These are phyloP conservation scores for Venturia canescens DNA, from an alignment of 1,140 invertebrate species.

Conservation along the genomic window DNA sequence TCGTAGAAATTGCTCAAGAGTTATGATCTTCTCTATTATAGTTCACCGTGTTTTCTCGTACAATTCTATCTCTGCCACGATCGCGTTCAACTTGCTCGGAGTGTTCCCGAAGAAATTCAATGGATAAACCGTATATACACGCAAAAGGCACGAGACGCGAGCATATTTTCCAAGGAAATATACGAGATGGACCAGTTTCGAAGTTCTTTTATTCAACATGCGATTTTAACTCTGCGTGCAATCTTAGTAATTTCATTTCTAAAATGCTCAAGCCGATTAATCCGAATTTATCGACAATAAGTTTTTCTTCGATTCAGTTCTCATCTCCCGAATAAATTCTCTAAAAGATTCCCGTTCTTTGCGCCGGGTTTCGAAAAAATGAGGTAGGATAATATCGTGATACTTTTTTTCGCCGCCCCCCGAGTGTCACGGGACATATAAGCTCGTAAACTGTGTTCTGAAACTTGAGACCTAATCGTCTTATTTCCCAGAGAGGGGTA, in stretches of 20 bases:
- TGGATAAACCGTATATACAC: neutral
- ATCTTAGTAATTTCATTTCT: neutral
- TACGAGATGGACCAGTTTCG: neutral
- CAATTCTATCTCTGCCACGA: neutral
- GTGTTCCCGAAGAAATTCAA: neutral
- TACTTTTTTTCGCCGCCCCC: neutral
- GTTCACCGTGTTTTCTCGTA: constrained; percentile 3
- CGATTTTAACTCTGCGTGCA: neutral
- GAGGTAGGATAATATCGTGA: neutral
- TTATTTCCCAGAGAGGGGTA: constrained; percentile 35
- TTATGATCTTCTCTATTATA: constrained; percentile 36
- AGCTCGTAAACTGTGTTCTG: constrained; percentile 28
- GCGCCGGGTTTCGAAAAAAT: neutral
- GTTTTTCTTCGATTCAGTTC: neutral
- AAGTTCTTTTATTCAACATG: neutral
- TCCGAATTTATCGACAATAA: neutral
- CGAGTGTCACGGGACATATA: neutral
- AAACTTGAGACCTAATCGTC: constrained; percentile 43
- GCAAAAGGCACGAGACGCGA: neutral
- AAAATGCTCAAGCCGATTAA: neutral
- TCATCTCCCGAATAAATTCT: neutral
- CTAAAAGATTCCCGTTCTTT: neutral
- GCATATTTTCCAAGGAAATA: neutral
- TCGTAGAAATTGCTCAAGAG: constrained; percentile 31
- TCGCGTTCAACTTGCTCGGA: neutral